phyloP scores from a whole-genome alignment of 2,113 vertebrate genomes.

The Lycocorax pyrrhopterus region DNA sequence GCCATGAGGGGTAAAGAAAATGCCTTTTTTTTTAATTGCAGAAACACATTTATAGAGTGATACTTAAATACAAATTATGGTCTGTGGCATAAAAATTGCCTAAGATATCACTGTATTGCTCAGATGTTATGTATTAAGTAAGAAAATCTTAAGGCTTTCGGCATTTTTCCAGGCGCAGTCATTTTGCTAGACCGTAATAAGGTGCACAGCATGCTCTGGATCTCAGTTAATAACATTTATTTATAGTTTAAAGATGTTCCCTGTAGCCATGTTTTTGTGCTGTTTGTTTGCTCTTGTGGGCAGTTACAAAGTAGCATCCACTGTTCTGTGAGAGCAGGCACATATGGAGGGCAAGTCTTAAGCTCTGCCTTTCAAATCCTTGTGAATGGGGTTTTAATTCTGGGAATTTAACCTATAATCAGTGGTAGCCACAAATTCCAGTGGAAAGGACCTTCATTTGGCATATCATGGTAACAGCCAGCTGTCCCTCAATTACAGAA shows the following conservation, averaged over 20 bases:
- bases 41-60: neutral
- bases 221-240: neutral
- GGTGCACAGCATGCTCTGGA: neutral
- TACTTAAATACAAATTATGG: neutral
- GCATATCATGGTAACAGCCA: neutral
- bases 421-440: neutral
- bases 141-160: neutral
- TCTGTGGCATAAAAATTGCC: neutral
- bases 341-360: neutral
- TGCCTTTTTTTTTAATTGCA: neutral
- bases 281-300: neutral
- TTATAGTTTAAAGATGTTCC: neutral
- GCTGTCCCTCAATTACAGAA: neutral
- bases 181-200: neutral
- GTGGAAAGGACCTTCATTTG: neutral
- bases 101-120: neutral
- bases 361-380: constrained; percentile 2
- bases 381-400: constrained; percentile 24
- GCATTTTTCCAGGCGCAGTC: neutral
- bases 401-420: neutral
- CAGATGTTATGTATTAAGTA: neutral
- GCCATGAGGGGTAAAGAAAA: neutral
- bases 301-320: neutral
- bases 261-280: neutral
- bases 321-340: neutral